Evolutionary conservation across 2,797 vertebrate species (phyloP), one percentile per base, ranked within the genome.

Genomic region (Miichthys miiuy): DNA sequence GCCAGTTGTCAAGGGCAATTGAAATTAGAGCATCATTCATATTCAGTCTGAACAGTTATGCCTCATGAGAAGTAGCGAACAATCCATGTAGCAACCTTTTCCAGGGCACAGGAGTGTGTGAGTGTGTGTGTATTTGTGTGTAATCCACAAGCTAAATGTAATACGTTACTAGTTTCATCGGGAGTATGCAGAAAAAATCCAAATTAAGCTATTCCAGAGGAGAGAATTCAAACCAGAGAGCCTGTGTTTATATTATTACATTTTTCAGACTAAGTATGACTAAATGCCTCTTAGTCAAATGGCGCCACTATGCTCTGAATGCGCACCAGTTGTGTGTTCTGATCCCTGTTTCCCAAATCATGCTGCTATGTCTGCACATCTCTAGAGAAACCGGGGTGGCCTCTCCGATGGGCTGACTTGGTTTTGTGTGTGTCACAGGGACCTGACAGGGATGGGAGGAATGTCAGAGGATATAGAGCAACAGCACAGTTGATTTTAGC

Each of bases 401-500:
- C 66, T 62, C 25, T 72, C 57, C 9, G 18, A 51, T 51, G 41
- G 75, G 42, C 18, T 6, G 50, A 44, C n/a, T 46, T 72, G 38
- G 10, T 58, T 72, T 66, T 67, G 54, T 51, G 16, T 30, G n/a
- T 74, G 85, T 81, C 61, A 61, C 56, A 38, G 64, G 34, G 62
- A 62, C 63, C 65, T 76, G 47, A 65, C 27, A 17, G 64, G 72
- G 77, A 72, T 34, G 50, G 72, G 71, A 34, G 48, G 64, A 79
- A 75, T 58, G 47, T 50, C 38, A 1, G 9, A 72, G 69, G 58
- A 78, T 0, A 14, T 44, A 72, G 42, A 81, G 68, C 50, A 88
- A 77, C 62, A 54, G 60, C 12, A 6, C 38, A 72, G 87, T 89
- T 91, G 77, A 69, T 87, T 90, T 92, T 94, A 90, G 88, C 72